Evolutionary conservation across 2,113 vertebrate species (phyloP), one percentile per base, ranked within the genome.

Genomic region (Pituophis catenifer): DNA sequence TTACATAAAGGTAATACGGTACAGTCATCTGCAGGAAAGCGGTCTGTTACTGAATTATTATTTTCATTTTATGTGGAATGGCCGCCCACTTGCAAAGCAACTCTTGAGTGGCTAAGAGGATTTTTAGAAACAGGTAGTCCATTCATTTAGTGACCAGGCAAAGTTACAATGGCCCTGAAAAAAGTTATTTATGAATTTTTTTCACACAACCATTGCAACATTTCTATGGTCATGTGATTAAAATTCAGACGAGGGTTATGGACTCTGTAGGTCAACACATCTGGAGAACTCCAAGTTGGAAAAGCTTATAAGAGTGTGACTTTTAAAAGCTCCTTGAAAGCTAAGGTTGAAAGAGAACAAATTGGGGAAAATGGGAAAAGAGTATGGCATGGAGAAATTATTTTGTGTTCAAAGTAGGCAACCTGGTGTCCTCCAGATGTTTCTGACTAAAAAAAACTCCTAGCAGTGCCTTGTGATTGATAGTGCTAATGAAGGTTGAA

Each of bases 1-100:
- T 97, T 99, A 99, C 55, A 95, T 99, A 92, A 99, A 99, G 99
- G 99, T 99, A 97, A 89, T 21, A 24, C 0, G 48, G 17, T 38
- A 1, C 24, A 93, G 26, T 52, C 44, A 1, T 57, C 44, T 75
- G 53, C 44, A 44, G 0, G 12, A 89, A 26, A 38, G 8, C 12
- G 1, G 38, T 50, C 81, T 91, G 33, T 26, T 57, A 54, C 44
- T 57, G 52, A 48, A 12, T 81, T 12, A 23, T 5, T 48, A 38
- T 81, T 38, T 81, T 81, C 33, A 9, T 38, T 81, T 81, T 21
- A 81, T 81, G 33, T 10, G 75, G 17, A 81, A 81, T 44, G 33
- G 33, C 17, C 3, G 0, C 33, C 75, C 19, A 21, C 75, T 81
- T 8, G 8, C 75, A 44, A 81, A 81, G 19, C 75, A 10, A 81